These are phyloP conservation scores for Amia ocellicauda DNA, from an alignment of 2,113 vertebrate species.

Conservation along the genomic window DNA sequence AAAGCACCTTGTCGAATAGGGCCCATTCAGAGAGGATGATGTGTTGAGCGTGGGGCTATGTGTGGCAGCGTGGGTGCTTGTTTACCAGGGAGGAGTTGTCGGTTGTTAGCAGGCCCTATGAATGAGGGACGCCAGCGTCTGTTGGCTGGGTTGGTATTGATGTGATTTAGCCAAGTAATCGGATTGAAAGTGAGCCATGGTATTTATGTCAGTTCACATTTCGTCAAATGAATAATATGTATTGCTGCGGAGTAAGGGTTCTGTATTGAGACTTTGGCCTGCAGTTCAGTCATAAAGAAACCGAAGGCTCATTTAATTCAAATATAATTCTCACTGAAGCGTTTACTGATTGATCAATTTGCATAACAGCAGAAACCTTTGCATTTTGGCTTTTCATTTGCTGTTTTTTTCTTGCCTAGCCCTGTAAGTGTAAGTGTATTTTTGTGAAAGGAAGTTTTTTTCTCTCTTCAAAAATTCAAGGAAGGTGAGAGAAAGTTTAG, in stretches of 20 bases:
- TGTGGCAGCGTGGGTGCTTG: slow-evolving; percentile 78
- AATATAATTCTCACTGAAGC: slow-evolving; percentile 95
- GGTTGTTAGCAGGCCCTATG: slow-evolving; percentile 77
- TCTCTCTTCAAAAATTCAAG: slow-evolving; percentile 67
- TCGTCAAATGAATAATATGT: slow-evolving; percentile 94
- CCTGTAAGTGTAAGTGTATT: slow-evolving; percentile 55
- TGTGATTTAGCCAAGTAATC: slow-evolving; percentile 91
- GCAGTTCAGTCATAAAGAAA: slow-evolving; percentile 71
- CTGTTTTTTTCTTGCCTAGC: slow-evolving; percentile 39
- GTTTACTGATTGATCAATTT: slow-evolving; percentile 90
- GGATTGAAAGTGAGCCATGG: slow-evolving; percentile 92
- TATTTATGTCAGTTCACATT: slow-evolving; percentile 99
- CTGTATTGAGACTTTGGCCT: slow-evolving; percentile 76
- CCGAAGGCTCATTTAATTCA: slow-evolving; percentile 90
- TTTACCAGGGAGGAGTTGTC: slow-evolving; percentile 80
- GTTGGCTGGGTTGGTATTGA: slow-evolving; percentile 90
- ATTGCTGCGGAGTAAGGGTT: slow-evolving; percentile 77
- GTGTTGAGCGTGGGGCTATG: slow-evolving; percentile 79
- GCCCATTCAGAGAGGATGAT: slow-evolving; percentile 78
- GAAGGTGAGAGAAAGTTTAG: slow-evolving; percentile 8
- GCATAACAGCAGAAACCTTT: slow-evolving; percentile 89
- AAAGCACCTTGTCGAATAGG: slow-evolving; percentile 86
- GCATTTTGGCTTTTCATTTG: slow-evolving; percentile 67
- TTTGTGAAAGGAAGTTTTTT: slow-evolving; percentile 49
- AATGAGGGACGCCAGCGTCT: slow-evolving; percentile 86